Evolutionary conservation across 2,113 vertebrate species (phyloP).

Genomic region (Sinosuthora webbiana): DNA sequence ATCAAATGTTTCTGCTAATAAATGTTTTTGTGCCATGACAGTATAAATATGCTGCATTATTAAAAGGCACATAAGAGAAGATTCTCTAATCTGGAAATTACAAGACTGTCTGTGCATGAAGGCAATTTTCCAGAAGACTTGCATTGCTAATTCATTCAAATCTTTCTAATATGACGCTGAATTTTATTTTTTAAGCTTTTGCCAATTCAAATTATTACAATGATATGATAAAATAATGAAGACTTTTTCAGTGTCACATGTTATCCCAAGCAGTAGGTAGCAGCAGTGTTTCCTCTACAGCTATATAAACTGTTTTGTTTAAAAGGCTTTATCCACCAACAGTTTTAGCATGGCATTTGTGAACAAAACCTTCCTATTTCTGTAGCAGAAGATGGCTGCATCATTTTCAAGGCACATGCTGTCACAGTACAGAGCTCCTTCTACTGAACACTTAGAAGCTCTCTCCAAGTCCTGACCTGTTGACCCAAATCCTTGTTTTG

Average conservation of each 20-base stretch:
- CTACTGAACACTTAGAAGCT: background rate
- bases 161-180: background rate
- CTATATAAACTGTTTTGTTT: background rate
- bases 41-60: slow-evolving; percentile 14
- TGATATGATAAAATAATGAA: background rate
- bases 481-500: background rate
- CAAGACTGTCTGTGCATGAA: background rate
- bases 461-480: background rate
- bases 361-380: background rate
- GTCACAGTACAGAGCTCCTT: background rate
- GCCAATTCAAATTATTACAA: background rate
- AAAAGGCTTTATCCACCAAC: background rate
- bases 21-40: background rate
- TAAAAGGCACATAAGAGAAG: background rate
- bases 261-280: background rate
- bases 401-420: background rate
- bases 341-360: background rate
- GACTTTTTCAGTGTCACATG: background rate
- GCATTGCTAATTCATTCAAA: background rate
- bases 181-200: background rate
- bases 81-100: slow-evolving; percentile 24
- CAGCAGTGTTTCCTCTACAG: background rate
- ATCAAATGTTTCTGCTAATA: background rate
- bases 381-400: background rate
- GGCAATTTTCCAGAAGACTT: slow-evolving; percentile 47